Conservation (phyloP, 1,140 invertebrate species). For the Brachionus rotundiformis region DNA sequence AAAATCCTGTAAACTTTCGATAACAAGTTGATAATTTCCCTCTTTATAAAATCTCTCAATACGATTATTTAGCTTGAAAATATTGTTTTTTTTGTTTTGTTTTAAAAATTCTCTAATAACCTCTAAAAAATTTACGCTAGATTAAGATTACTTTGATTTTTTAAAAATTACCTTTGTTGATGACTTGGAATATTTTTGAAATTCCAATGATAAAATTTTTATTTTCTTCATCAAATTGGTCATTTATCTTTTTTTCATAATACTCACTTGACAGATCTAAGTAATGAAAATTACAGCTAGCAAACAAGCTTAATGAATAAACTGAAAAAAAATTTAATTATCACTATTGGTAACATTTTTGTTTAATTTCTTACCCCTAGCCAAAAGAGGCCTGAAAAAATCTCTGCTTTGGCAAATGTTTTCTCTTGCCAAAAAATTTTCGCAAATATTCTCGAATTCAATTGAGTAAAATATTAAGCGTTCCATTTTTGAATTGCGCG, state of each 20-base stretch:
- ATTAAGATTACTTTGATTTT: no score
- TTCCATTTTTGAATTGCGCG: constrained; percentile 19
- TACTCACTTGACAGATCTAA: constrained; percentile 25
- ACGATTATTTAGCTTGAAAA: constrained; percentile 1
- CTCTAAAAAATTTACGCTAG: no score
- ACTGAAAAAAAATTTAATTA: neutral
- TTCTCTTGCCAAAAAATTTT: neutral
- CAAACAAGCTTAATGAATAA: constrained; percentile 5
- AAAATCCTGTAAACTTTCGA: constrained; percentile 31
- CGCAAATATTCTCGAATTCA: constrained; percentile 20
- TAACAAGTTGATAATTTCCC: neutral
- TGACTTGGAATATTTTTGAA: constrained; percentile 36
- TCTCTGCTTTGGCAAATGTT: no score
- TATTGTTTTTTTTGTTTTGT: constrained; percentile 14
- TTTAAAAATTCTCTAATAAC: constrained; percentile 42
- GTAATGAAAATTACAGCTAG: constrained; percentile 1
- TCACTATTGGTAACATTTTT: neutral
- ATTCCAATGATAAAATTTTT: neutral
- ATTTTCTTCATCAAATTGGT: neutral
- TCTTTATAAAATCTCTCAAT: constrained; percentile 23
- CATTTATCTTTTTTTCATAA: neutral
- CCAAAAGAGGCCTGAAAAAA: neutral
- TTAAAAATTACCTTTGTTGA: constrained; percentile 41
- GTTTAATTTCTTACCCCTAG: neutral
- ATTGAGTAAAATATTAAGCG: neutral